Evolutionary conservation across 2,797 vertebrate genomes (phyloP), one percentile per base, ranked within the genome.

Genomic region (Sebastes matsubarae): DNA sequence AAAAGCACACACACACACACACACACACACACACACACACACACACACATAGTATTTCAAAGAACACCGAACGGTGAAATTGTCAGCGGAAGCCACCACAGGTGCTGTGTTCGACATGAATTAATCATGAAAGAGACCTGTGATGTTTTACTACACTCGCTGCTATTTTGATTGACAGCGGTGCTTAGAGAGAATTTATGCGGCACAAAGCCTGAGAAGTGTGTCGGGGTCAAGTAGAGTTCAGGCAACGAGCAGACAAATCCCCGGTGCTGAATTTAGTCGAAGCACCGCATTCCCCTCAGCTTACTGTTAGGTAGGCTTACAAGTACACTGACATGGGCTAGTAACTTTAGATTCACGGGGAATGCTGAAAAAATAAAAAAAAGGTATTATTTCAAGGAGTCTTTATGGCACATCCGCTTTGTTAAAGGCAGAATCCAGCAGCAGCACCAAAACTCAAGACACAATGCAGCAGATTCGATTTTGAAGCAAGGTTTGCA

Each of bases 101-200:
- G 92, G 92, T 94, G 91, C 91, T 74, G 83, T 89, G 90, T 93
- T 93, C 72, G 3, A 91, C 92, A 94, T 94, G 91, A 94, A 93
- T 94, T 94, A 94, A 92, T 92, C 93, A 94, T 94, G 90, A 93
- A 91, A 91, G 87, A 85, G 75, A 92, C 85, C 88, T 95, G 91
- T 94, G 92, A 93, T 92, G 94, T 95, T 92, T 89, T 85, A 84
- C 91, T 82, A 80, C 89, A 82, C 81, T 78, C 46, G 75, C 82
- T 88, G 88, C 88, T 80, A 55, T 88, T 90, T 90, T 94, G 93
- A 95, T 91, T 95, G 93, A 91, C 94, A 90, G 89, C 22, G 18
- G 67, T 74, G 88, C 91, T 94, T 86, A 80, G 79, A 87, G 79
- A 83, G 81, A 92, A 91, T 91, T 87, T 91, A 80, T 86, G 84